Percentiles rank a stretch among this genome's conserved stretches.
Conservation (phyloP, 2,113 vertebrate species). For the Cynoglossus semilaevis region DNA sequence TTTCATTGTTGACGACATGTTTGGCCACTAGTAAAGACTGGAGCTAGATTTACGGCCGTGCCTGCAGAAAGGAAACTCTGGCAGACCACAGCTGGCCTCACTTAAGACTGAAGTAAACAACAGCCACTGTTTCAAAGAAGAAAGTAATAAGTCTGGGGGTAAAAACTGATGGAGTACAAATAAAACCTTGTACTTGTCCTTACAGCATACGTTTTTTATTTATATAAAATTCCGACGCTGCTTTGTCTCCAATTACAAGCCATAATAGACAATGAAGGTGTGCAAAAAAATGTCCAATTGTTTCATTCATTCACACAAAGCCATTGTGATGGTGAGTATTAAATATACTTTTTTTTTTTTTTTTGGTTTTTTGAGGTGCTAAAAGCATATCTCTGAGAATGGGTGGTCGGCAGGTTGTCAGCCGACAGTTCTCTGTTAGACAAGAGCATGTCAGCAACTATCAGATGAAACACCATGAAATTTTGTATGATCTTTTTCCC, state of each 20-base stretch:
- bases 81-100: conserved; percentile 42
- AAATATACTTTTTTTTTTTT: not conserved
- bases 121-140: conserved; percentile 10
- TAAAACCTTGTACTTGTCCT: no score
- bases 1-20: conserved; percentile 47
- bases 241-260: no score
- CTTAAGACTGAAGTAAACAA: conserved; percentile 33
- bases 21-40: conserved; percentile 49
- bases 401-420: not conserved
- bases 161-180: no score
- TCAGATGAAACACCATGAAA: conserved; percentile 16
- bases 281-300: no score
- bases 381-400: not conserved
- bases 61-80: conserved; percentile 25
- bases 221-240: no score
- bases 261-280: no score
- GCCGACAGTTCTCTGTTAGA: not conserved
- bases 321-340: no score
- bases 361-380: not conserved
- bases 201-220: no score
- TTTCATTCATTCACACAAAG: no score
- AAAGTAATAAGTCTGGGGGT: not conserved
- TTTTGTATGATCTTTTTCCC: not conserved
- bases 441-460: conserved; percentile 4
- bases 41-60: conserved; percentile 51